Conservation (phyloP, 2,797 vertebrate genomes). For the Myoxocephalus aenaeus region DNA sequence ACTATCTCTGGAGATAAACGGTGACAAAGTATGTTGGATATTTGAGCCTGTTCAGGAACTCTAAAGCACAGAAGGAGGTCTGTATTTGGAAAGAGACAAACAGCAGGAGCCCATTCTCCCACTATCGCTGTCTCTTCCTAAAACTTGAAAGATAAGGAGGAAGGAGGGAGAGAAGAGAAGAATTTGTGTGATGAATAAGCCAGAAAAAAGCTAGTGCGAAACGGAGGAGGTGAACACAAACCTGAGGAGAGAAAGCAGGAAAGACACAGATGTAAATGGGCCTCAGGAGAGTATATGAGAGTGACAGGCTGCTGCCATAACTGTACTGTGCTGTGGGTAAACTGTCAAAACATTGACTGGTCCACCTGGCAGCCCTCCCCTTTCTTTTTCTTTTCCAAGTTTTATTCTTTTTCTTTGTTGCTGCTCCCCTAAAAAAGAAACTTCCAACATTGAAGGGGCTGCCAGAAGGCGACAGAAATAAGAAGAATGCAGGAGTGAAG, state of each 20-base stretch:
- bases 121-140: constrained; percentile 31
- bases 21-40: constrained; percentile 44
- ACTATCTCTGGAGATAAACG: constrained; percentile 49
- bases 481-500: background rate
- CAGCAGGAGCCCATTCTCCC: constrained; percentile 36
- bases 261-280: constrained; percentile 60
- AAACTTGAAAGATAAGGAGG: constrained; percentile 44
- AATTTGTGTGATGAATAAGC: constrained; percentile 54
- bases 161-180: constrained; percentile 33
- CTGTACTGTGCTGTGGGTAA: constrained; percentile 61
- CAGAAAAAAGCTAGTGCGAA: constrained; percentile 16
- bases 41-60: constrained; percentile 57
- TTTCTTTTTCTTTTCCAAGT: constrained; percentile 27
- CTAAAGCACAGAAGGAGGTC: constrained; percentile 60
- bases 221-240: constrained; percentile 40
- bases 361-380: constrained; percentile 62
- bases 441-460: constrained; percentile 21
- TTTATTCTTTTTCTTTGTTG: constrained; percentile 38
- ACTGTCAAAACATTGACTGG: constrained; percentile 72
- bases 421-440: constrained; percentile 14
- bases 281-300: constrained; percentile 65
- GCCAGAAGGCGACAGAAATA: constrained; percentile 11
- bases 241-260: constrained; percentile 40
- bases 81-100: constrained; percentile 54
- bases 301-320: constrained; percentile 69